phyloP scores from a whole-genome alignment of 2,113 vertebrate species.

The Onychostruthus taczanowskii region DNA sequence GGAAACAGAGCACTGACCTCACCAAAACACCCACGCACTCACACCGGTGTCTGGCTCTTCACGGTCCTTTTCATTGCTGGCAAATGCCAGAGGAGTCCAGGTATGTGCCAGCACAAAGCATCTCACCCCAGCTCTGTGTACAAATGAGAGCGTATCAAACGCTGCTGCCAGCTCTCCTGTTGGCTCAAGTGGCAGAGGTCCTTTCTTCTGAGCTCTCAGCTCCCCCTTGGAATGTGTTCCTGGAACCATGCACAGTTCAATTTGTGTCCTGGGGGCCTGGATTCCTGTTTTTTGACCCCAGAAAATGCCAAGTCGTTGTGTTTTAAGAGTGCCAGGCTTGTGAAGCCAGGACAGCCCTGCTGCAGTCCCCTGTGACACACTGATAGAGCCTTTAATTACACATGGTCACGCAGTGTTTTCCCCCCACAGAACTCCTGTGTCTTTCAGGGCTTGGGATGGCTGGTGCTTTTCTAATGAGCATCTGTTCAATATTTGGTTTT shows the following conservation, averaged over 20 bases:
- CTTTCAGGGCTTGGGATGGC: background rate
- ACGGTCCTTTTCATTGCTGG: background rate
- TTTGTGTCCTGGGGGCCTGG: background rate
- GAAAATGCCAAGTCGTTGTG: background rate
- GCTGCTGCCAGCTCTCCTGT: background rate
- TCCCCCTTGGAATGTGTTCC: background rate
- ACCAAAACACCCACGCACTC: background rate
- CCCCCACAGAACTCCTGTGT: background rate
- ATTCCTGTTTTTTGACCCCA: background rate
- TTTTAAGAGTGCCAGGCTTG: background rate
- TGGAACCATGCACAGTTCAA: background rate
- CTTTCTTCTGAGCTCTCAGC: background rate
- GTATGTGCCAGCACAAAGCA: background rate
- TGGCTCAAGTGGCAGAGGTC: background rate
- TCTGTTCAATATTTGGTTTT: slow-evolving; percentile 52
- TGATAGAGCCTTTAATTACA: background rate
- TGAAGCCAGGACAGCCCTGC: background rate
- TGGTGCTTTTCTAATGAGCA: slow-evolving; percentile 32
- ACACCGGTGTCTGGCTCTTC: background rate
- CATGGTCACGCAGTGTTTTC: background rate
- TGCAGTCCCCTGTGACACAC: background rate
- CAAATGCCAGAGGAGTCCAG: background rate
- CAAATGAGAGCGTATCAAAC: background rate
- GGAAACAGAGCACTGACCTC: background rate
- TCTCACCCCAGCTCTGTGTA: fast-evolving